Evolutionary conservation across 64 coral and sea anemone species (phyloP), one percentile per base, ranked within the genome.

Genomic region (Trachythela sp.): DNA sequence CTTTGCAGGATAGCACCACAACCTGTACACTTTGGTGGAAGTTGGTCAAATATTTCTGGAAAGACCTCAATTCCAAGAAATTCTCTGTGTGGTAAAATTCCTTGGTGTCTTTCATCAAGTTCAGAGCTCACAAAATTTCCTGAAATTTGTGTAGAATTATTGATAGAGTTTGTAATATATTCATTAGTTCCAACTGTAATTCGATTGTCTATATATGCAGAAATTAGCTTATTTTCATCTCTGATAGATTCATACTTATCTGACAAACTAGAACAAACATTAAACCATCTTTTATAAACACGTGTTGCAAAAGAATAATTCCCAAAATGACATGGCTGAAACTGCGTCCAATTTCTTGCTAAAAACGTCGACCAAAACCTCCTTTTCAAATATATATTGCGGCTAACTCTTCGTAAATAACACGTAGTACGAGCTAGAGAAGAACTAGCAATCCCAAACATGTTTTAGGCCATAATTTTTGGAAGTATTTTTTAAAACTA

Each of bases 1-100:
- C 75, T 80, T 80, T 80, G 75, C 15, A 80, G 38, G 31, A 80
- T 80, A 39, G 75, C 75, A 80, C 75, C 75, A 80, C 75, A 80
- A 13, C 75, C 75, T 15, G 75, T 80, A 80, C 75, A 80, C 17
- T 80, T 80, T 80, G 75, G 75, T 37, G 75, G 75, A 35, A 80
- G 75, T 36, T 80, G 31, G 37, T 80, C 75, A 80, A 80, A 80
- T 15, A 4, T 80, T 80, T 80, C 75, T 34, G 75, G 75, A 80
- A 80, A 80, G 9, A 80, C 75, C 33, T 80, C 75, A 37, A 80
- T 80, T 80, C 75, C 75, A 34, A 39, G 2, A 36, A 1, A 36
- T 30, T 37, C 75, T 36, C 27, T 18, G 37, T 36, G 20, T 9
- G 30, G 37, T 5, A 37, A 35, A 30, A 80, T 39, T 13, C 30